Base-by-base conservation (phyloP, 2,797 vertebrate species). In the Phoeniculus purpureus region DNA sequence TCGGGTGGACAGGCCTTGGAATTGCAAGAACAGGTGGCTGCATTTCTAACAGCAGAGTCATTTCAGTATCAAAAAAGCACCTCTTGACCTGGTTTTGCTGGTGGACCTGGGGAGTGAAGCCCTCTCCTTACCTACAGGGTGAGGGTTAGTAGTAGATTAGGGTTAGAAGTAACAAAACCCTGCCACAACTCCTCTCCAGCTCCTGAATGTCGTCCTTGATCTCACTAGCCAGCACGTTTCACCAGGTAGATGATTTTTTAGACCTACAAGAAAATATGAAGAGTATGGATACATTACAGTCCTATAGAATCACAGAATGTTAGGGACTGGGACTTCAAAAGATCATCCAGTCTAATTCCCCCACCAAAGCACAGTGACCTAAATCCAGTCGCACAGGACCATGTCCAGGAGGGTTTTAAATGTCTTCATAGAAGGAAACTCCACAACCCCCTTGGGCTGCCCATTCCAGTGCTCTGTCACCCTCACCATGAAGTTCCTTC, bases 51-150 rank as follows among this genome's bases (percentile, higher is more conserved):
- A 50, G 12, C 10, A 0, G 2, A 34, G 21, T 50, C 55, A 0
- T 1, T 26, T 29, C 48, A 25, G 7, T 0, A 23, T 43, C 0
- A 11, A 4, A 51, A 7, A 5, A 65, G 7, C 4, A 12, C 2
- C 3, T 27, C 45, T 6, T 0, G 17, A 64, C 27, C 1, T 64
- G 62, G 52, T 45, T 48, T 26, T 37, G 29, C 43, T 34, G 20
- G 9, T 23, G 15, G 3, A 29, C 20, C 9, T 4, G 54, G 9
- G 32, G 7, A 58, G 7, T 0, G 1, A 61, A 75, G n/a, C 15
- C 32, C 27, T 23, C 26, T 73, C 32, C n/a, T 32, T 19, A 26
- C 5, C 20, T 5, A n/a, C 26, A 17, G 10, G 18, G 19, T 27
- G 13, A 22, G 37, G 37, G 37, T 37, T 37, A 37, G 37, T 9